Base-by-base conservation (phyloP, 2,797 vertebrate genomes). In the Rhinogobio ventralis region DNA sequence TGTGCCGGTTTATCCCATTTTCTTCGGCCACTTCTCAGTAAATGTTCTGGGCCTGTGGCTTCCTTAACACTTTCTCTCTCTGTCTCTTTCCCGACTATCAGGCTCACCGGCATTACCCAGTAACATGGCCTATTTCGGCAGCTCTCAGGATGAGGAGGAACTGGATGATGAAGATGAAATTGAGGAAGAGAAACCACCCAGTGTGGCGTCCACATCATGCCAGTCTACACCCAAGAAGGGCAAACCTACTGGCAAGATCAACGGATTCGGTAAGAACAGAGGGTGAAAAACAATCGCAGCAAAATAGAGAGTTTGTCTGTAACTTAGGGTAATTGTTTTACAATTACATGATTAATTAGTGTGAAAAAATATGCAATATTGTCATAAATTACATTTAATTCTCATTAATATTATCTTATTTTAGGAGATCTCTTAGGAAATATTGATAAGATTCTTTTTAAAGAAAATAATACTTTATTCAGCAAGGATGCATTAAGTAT, bases 181-280 rank as follows among this genome's bases (percentile, higher is more conserved):
- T 86, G 94, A 92, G 93, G 95, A 96, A 67, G 89, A 95, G 90
- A 97, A 96, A 93, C 89, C 94, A 90, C 94, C 95, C 85, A 94
- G 93, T 83, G 95, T 95, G 82, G 92, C 95, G 90, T 98, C 95
- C 89, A 95, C 97, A 76, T 99, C 98, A 85, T 99, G 98, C 94
- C 97, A 98, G 93, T 98, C 97, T 78, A 99, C 98, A n/a, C 98
- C 98, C 76, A 96, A 97, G 91, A 99, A 99, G 95, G 97, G 97
- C 92, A 98, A 97, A 93, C 92, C 92, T 23, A 95, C 96, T 72
- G 42, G 79, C 49, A 81, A 81, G 67, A 71, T 69, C 53, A 81
- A 71, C n/a, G 97, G 97, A 87, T 96, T 98, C 69, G 96, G 97
- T 99, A 94, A 93, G 87, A 20, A 51, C 6, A 84, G 46, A 53